Evolutionary conservation across 2,888 invertebrate genomes (phyloP).

Genomic region (Xanthostigma xanthostigma): DNA sequence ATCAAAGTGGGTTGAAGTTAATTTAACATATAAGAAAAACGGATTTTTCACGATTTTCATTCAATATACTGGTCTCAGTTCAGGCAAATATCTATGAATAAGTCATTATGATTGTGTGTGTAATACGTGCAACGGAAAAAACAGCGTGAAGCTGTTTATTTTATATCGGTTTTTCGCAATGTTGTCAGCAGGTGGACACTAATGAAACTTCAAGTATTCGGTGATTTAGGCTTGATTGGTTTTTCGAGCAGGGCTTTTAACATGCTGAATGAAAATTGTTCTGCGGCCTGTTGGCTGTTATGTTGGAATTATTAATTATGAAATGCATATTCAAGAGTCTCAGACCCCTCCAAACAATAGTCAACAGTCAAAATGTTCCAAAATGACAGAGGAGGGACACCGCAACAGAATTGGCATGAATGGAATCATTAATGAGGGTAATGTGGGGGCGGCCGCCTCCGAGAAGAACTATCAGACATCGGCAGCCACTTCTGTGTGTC

Average conservation of each 20-base stretch:
- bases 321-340: slow-evolving; percentile 43
- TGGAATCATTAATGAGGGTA: slow-evolving; percentile 47
- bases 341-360: slow-evolving; percentile 40
- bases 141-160: slow-evolving; percentile 2
- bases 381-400: slow-evolving; percentile 50
- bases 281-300: slow-evolving; percentile 27
- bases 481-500: slow-evolving; percentile 10
- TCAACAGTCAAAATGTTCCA: slow-evolving; percentile 59
- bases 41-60: neutral
- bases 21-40: neutral
- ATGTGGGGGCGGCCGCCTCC: slow-evolving; percentile 28
- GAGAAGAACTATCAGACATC: too few species aligned
- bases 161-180: slow-evolving; percentile 14
- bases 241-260: slow-evolving; percentile 34
- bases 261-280: slow-evolving; percentile 33
- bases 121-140: neutral
- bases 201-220: slow-evolving; percentile 18
- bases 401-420: slow-evolving; percentile 54
- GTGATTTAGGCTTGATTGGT: slow-evolving; percentile 22
- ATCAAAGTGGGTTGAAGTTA: slow-evolving; percentile 6
- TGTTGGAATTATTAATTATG: slow-evolving; percentile 31
- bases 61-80: neutral
- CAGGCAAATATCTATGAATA: neutral
- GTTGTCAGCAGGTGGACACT: slow-evolving; percentile 28
- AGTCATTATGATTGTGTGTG: neutral